Conservation (phyloP, 1,140 invertebrate species). For the Cardiocondyla obscurior region DNA sequence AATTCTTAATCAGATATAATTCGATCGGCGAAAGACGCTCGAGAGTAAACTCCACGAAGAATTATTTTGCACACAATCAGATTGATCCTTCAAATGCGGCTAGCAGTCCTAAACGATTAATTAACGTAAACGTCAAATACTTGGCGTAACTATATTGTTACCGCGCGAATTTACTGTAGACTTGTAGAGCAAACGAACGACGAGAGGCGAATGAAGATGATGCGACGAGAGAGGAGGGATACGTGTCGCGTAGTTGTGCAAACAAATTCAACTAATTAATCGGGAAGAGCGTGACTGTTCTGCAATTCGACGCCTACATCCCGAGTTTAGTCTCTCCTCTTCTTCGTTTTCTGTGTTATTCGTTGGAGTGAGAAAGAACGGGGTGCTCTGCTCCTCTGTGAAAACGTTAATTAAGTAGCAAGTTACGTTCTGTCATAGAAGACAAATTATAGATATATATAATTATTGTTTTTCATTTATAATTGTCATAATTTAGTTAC, state of each 20-base stretch:
- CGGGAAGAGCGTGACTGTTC: conserved; percentile 23
- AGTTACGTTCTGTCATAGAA: conserved; percentile 2
- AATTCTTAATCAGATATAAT: not conserved
- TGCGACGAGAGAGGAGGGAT: not conserved
- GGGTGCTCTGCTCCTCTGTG: not conserved
- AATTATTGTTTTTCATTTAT: not conserved
- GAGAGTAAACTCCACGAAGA: not conserved
- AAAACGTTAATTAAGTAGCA: conserved; percentile 23
- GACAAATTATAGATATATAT: not conserved
- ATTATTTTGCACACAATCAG: not conserved
- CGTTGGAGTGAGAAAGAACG: not conserved
- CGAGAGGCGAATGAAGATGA: not conserved
- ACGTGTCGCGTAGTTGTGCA: conserved; percentile 12
- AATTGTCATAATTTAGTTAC: not conserved
- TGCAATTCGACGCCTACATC: conserved; percentile 7
- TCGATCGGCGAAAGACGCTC: not conserved
- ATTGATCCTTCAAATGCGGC: not conserved
- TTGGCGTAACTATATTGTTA: conserved; percentile 42
- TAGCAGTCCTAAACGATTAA: conserved; percentile 20
- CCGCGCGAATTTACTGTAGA: not conserved
- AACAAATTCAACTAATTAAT: conserved; percentile 50
- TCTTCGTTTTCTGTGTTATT: not conserved
- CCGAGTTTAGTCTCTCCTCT: not conserved
- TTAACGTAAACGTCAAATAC: conserved; percentile 18
- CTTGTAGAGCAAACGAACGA: not conserved